Base-by-base conservation (phyloP, 2,797 vertebrate species). In the Enteromius afrohamiltoni region DNA sequence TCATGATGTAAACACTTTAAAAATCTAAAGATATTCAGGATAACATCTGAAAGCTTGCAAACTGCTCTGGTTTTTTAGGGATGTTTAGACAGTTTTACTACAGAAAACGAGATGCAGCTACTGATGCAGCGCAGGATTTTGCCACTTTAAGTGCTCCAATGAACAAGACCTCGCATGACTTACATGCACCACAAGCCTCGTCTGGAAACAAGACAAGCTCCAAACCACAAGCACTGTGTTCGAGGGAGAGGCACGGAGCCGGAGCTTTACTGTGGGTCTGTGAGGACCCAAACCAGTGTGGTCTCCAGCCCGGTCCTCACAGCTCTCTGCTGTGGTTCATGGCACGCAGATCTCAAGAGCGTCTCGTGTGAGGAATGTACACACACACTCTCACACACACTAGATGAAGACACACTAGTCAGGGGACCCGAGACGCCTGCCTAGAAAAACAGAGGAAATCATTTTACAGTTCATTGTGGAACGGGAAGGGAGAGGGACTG, bases 101-200 rank as follows among this genome's bases (percentile, higher is more conserved):
- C n/a, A 10, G 17, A 37, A 37, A 67, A 11, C 31, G 11, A 21
- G 31, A 37, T 9, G 19, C 10, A 21, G 17, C 34, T 21, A 3
- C 47, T 4, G 53, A 58, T 5, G 4, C 3, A 40, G 73, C 10
- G 1, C 10, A 23, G 17, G 11, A 55, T 75, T 75, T 40, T 10
- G n/a, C 6, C 76, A 14, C 16, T 4, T n/a, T 14, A 29, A 77
- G 40, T 29, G 26, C 71, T 45, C 74, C 42, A 17, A 26, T 49
- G 29, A 79, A 88, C 90, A 91, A 90, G 88, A 91, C 85, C 89
- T 89, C 26, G 90, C 91, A 88, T 88, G 92, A 92, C 89, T 83
- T 58, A 60, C 87, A 77, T 77, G 4, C 83, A 67, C 89, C 88
- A 0, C 90, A 90, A 82, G 83, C 86, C 88, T 89, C 88, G 89